Percentiles rank a stretch among this genome's conserved stretches.
These are phyloP conservation scores for Mola mola DNA, from an alignment of 2,113 vertebrate species.

Conservation along the genomic window DNA sequence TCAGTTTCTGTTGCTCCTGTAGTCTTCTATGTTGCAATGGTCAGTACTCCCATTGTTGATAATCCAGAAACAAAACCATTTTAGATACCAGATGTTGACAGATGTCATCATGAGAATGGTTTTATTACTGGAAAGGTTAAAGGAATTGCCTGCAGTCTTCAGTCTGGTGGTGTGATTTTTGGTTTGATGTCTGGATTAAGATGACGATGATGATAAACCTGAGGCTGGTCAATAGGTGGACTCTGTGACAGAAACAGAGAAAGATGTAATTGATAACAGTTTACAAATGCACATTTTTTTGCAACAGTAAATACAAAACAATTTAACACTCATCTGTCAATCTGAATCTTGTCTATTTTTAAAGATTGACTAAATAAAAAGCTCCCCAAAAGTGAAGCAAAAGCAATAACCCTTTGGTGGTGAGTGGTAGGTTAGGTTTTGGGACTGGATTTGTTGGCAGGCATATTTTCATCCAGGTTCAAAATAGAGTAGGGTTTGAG, in stretches of 20 bases:
- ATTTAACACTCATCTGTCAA: no score
- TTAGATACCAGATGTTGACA: background rate
- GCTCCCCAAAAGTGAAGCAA: no score
- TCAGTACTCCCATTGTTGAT: background rate
- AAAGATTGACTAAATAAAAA: no score
- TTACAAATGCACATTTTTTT: no score
- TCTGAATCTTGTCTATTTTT: no score
- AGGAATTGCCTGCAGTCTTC: background rate
- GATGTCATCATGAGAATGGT: conserved; percentile 10
- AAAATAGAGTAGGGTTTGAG: no score
- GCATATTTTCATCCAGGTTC: no score
- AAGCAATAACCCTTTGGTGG: no score
- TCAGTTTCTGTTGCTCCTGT: conserved; percentile 2
- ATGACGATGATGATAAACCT: conserved; percentile 47
- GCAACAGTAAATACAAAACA: background rate
- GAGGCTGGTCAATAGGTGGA: conserved; percentile 42
- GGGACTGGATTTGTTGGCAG: no score
- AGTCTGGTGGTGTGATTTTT: conserved; percentile 15
- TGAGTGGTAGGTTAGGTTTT: no score
- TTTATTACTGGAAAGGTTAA: conserved; percentile 8
- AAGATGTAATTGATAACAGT: no score
- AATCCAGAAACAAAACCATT: background rate
- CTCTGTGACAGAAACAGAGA: conserved; percentile 27
- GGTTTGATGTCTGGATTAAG: conserved; percentile 37
- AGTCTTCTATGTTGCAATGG: background rate